Evolutionary conservation across 2,113 vertebrate species (phyloP).

Genomic region (crab-eating macaque (Macaca fascicularis)): DNA sequence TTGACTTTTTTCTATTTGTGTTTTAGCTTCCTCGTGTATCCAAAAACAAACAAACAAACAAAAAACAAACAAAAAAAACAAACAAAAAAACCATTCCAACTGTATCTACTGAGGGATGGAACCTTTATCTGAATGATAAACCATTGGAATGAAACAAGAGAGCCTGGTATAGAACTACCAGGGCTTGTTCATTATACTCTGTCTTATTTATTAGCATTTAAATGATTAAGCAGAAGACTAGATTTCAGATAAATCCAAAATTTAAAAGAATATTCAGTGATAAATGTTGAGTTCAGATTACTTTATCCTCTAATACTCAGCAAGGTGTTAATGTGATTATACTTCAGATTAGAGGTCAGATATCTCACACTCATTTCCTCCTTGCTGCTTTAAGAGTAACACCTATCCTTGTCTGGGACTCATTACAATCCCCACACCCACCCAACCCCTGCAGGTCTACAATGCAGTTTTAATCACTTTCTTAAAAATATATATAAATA

Average conservation of each 20-base stretch:
- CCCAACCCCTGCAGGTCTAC: constrained; percentile 28
- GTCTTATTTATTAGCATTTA: not conserved
- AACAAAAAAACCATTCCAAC: not conserved
- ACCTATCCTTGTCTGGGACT: constrained; percentile 60
- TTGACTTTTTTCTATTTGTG: not conserved
- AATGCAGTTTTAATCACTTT: constrained; percentile 69
- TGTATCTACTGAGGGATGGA: not conserved
- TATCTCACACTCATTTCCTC: constrained; percentile 71
- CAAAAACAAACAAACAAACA: not conserved
- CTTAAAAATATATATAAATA: constrained; percentile 70
- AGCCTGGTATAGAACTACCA: not conserved
- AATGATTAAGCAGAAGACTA: not conserved
- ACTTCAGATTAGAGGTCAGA: constrained; percentile 57
- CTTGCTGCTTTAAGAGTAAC: constrained; percentile 58
- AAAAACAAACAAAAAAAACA: not conserved
- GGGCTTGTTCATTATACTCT: not conserved
- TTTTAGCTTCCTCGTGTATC: not conserved
- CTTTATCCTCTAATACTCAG: constrained; percentile 39
- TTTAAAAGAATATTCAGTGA: constrained; percentile 1
- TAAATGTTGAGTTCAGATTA: constrained; percentile 25
- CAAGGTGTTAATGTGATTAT: constrained; percentile 58
- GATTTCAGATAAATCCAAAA: constrained; percentile 19
- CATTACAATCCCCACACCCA: constrained; percentile 27
- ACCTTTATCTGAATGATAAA: not conserved
- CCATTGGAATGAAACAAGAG: not conserved